Percentiles rank a stretch among this genome's conserved stretches.
These are phyloP conservation scores for Apodemus agrarius DNA, from an alignment of 2,797 vertebrate genomes.

Conservation along the genomic window DNA sequence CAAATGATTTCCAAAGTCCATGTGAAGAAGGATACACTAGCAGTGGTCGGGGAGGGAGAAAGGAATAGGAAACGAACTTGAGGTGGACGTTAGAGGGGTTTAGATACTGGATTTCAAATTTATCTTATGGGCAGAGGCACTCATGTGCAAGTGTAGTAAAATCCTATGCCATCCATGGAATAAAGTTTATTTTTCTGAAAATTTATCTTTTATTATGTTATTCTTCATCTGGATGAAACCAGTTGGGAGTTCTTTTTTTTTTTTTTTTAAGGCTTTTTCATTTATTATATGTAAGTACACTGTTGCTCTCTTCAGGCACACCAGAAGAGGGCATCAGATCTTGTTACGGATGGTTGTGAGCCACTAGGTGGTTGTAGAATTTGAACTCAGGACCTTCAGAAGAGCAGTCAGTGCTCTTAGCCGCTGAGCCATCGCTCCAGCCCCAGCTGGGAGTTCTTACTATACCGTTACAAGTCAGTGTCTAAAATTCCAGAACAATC, in stretches of 20 bases:
- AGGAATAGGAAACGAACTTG: slow-evolving; percentile 43
- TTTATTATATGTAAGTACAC: too few relatives aligned
- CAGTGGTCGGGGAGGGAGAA: not conserved
- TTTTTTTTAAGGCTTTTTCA: too few relatives aligned
- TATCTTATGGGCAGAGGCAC: not conserved
- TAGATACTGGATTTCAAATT: slow-evolving; percentile 35
- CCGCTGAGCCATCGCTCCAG: too few relatives aligned
- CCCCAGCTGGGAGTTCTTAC: too few relatives aligned
- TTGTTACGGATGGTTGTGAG: too few relatives aligned
- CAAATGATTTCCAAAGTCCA: not conserved
- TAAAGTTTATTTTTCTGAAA: slow-evolving; percentile 12
- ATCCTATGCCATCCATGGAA: not conserved
- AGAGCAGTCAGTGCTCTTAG: too few relatives aligned
- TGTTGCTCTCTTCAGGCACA: too few relatives aligned
- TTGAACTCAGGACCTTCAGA: too few relatives aligned
- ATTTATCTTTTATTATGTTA: slow-evolving; percentile 16
- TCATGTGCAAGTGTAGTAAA: slow-evolving; percentile 15
- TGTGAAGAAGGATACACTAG: slow-evolving; percentile 1
- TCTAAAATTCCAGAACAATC: not conserved
- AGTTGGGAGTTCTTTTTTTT: not conserved
- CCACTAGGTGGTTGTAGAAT: too few relatives aligned
- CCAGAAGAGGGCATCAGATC: too few relatives aligned
- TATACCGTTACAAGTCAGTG: not conserved
- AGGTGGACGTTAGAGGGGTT: not conserved
- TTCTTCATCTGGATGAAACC: slow-evolving; percentile 37